Conservation (phyloP, 2,113 vertebrate species). For the Grus americana region DNA sequence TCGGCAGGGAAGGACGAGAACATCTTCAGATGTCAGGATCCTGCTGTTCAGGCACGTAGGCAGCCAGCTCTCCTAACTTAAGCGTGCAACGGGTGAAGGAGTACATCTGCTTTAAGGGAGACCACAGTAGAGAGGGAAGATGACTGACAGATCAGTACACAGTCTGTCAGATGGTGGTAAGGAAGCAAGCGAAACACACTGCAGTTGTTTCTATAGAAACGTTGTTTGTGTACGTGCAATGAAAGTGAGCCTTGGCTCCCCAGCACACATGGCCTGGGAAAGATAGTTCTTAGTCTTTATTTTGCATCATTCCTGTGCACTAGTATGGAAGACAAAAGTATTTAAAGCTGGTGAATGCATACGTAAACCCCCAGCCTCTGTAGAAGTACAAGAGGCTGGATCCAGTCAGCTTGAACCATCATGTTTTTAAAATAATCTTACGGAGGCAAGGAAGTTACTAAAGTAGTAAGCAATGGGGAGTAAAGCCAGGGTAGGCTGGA, state of each 20-base stretch:
- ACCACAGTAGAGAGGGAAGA: background rate
- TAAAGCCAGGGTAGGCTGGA: background rate
- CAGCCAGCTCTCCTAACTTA: background rate
- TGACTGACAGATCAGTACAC: background rate
- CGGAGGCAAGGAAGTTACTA: background rate
- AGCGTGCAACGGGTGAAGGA: background rate
- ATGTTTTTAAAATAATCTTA: background rate
- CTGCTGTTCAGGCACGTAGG: accelerated
- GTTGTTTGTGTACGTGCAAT: accelerated
- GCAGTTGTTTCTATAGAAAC: background rate
- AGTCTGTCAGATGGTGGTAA: background rate
- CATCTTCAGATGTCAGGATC: background rate
- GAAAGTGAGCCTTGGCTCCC: background rate
- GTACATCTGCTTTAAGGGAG: background rate
- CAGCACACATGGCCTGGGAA: background rate
- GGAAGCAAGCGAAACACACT: background rate
- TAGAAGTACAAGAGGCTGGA: background rate
- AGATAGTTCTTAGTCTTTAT: background rate
- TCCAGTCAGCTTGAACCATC: background rate
- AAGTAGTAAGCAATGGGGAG: background rate
- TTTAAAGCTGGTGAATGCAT: background rate
- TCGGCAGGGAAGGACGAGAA: background rate
- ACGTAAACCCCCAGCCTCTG: background rate
- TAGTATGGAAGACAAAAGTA: background rate
- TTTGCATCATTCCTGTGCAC: background rate